Percentiles rank a stretch among this genome's conserved stretches.
Conservation (phyloP, 2,797 vertebrate species). For the Esox lucius region DNA sequence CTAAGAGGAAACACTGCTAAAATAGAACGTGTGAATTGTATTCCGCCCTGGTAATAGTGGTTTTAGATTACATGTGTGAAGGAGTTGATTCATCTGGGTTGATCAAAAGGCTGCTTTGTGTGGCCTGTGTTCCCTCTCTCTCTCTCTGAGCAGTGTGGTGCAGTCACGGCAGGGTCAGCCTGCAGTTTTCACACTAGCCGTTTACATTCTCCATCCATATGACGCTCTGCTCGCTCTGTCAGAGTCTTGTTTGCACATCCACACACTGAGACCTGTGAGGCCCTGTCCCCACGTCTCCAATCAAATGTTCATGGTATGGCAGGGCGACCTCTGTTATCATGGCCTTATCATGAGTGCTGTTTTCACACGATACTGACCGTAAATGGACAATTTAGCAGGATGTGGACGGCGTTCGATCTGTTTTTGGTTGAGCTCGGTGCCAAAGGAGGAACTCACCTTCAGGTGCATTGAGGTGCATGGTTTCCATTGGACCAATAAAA, state of each 20-base stretch:
- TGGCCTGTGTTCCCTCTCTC: conserved; percentile 34
- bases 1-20: neutral
- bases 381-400: neutral
- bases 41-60: conserved; percentile 42
- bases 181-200: conserved; percentile 72
- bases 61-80: conserved; percentile 68
- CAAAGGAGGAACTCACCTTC: conserved; percentile 74
- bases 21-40: conserved; percentile 25
- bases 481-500: conserved; percentile 96
- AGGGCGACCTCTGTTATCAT: neutral
- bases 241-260: conserved; percentile 9
- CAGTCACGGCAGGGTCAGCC: conserved; percentile 47
- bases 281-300: conserved; percentile 5
- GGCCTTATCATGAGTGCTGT: neutral
- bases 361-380: neutral
- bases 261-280: conserved; percentile 15
- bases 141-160: conserved; percentile 13
- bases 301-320: neutral
- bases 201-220: conserved; percentile 72
- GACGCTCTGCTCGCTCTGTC: conserved; percentile 52
- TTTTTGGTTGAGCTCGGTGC: neutral
- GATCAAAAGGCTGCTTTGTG: conserved; percentile 72
- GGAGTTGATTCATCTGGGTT: conserved; percentile 60
- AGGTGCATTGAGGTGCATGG: conserved; percentile 94
- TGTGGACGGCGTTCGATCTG: neutral